Evolutionary conservation across 1,140 invertebrate species (phyloP).

Genomic region (Dysdera silvatica): DNA sequence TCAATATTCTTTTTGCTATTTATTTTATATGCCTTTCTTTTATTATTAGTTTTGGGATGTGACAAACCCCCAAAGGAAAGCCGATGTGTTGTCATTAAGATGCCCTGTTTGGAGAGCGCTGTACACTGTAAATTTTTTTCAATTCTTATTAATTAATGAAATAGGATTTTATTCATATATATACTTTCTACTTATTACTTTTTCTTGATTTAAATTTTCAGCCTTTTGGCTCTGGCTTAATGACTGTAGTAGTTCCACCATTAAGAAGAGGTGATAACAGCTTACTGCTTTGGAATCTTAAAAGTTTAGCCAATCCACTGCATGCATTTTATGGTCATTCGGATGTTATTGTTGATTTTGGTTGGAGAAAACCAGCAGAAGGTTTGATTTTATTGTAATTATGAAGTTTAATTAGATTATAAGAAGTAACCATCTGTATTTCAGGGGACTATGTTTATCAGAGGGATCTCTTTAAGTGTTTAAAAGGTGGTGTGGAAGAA

Average conservation of each 20-base stretch:
- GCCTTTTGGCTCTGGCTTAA: slow-evolving; percentile 84
- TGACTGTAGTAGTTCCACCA: slow-evolving; percentile 80
- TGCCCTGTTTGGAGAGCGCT: slow-evolving; percentile 89
- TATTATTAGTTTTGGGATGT: slow-evolving; percentile 70
- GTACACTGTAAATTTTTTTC: slow-evolving; percentile 58
- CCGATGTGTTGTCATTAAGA: slow-evolving; percentile 70
- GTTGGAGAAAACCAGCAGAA: slow-evolving; percentile 59
- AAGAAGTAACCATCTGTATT: too few species aligned
- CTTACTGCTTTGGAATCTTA: slow-evolving; percentile 61
- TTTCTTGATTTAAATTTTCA: slow-evolving; percentile 40
- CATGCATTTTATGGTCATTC: slow-evolving; percentile 85
- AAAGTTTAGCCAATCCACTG: slow-evolving; percentile 58
- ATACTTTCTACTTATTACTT: not conserved
- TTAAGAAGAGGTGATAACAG: slow-evolving; percentile 69
- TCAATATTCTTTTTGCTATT: too few species aligned
- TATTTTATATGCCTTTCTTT: slow-evolving; percentile 15
- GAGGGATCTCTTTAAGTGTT: too few species aligned
- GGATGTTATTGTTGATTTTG: slow-evolving; percentile 89
- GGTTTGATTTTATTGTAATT: slow-evolving; percentile 42
- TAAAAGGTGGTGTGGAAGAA: too few species aligned
- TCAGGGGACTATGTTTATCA: too few species aligned
- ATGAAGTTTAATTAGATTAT: too few species aligned
- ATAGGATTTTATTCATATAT: not conserved
- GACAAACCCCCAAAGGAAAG: slow-evolving; percentile 67
- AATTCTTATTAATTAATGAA: slow-evolving; percentile 1